A percentile compares a stretch with the other conserved stretches of the same genome.
These are phyloP conservation scores for Daubentonia madagascariensis DNA, from an alignment of 2,113 vertebrate genomes.

Conservation along the genomic window DNA sequence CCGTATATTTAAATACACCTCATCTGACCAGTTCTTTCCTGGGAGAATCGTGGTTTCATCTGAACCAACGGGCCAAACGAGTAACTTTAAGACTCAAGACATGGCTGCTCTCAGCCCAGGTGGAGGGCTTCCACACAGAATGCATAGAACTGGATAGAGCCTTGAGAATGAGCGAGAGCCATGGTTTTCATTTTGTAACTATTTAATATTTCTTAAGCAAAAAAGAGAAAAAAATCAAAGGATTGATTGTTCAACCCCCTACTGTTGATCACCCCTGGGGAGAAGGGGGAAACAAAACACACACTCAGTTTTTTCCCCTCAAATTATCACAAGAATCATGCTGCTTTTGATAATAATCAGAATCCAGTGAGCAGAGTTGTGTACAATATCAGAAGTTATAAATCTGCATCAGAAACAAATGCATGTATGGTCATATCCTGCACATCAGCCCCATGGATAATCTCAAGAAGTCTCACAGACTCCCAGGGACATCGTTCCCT, in stretches of 20 bases:
- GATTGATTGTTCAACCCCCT: no score
- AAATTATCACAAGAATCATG: not conserved
- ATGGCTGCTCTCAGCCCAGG: not conserved
- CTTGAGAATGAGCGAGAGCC: not conserved
- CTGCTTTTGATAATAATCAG: not conserved
- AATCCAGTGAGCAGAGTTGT: not conserved
- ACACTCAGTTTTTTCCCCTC: not conserved
- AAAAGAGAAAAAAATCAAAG: not conserved
- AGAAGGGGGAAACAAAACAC: no score
- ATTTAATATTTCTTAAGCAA: not conserved
- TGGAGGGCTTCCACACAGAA: not conserved
- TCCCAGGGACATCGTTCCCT: not conserved
- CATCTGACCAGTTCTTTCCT: rapidly evolving
- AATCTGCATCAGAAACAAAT: not conserved
- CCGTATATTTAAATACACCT: not conserved
- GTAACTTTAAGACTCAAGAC: not conserved
- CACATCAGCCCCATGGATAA: not conserved
- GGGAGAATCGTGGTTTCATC: not conserved
- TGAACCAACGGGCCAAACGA: not conserved
- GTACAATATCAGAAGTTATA: not conserved
- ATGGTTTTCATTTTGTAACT: not conserved
- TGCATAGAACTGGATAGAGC: not conserved
- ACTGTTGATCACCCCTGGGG: not conserved
- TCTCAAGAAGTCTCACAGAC: not conserved
- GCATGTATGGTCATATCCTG: not conserved